These are phyloP conservation scores for Aricia agestis DNA, from an alignment of 1,140 invertebrate genomes.

Conservation along the genomic window DNA sequence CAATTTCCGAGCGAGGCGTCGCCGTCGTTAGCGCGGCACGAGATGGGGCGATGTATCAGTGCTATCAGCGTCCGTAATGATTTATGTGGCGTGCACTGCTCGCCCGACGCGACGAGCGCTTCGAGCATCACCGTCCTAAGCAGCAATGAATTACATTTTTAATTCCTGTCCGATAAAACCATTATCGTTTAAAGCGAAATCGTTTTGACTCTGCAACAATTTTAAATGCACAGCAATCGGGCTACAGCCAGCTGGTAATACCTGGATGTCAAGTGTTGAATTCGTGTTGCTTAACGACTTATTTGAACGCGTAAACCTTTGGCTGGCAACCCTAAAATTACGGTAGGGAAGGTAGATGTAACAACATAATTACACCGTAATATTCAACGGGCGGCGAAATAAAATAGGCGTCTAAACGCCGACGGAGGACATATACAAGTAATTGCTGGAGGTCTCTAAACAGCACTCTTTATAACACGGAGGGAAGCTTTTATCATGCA, in stretches of 20 bases:
- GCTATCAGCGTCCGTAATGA: constrained; percentile 46
- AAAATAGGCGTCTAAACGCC: neutral
- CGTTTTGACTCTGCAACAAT: too few relatives aligned
- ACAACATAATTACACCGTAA: constrained; percentile 1
- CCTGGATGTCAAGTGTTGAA: neutral
- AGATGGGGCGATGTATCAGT: constrained; percentile 46
- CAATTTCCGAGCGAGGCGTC: constrained; percentile 61
- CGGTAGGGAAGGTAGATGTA: neutral
- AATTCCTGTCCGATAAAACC: neutral
- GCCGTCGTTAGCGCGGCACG: constrained; percentile 51
- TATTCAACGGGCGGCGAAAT: neutral
- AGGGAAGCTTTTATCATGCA: neutral
- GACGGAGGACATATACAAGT: neutral
- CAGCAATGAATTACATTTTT: neutral
- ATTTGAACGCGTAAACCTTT: neutral
- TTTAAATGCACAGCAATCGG: too few relatives aligned
- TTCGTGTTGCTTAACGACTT: neutral
- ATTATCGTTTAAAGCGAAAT: neutral
- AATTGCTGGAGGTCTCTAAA: neutral
- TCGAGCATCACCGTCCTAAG: constrained; percentile 13
- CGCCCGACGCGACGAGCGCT: constrained; percentile 29
- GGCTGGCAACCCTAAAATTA: neutral
- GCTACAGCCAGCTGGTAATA: neutral
- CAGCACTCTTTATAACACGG: neutral
- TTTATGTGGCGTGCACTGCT: constrained; percentile 48